A percentile compares a stretch with the other conserved stretches of the same genome.
Conservation (phyloP, 1,140 invertebrate species). For the Oncopodura yosiiana region DNA sequence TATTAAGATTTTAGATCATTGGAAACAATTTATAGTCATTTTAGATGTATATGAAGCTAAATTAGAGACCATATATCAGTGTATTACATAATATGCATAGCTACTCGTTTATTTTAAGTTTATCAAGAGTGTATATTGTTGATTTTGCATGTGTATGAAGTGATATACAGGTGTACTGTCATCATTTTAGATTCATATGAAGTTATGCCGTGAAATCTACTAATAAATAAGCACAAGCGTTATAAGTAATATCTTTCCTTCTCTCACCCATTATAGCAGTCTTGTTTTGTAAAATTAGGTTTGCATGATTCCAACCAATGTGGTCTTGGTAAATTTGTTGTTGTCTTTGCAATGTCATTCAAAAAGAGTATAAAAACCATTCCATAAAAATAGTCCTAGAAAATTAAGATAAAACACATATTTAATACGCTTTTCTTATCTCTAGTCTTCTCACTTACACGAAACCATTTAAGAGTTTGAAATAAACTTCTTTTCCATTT, state of each 20-base stretch:
- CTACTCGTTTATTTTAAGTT: too few species aligned
- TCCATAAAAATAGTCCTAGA: conserved; percentile 27
- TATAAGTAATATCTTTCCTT: neutral
- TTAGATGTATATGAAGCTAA: too few species aligned
- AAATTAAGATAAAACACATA: neutral
- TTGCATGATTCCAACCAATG: conserved; percentile 25
- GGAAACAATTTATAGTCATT: too few species aligned
- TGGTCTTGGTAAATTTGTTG: conserved; percentile 22
- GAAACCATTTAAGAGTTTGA: conserved; percentile 19
- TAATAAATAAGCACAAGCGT: too few species aligned
- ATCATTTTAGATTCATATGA: too few species aligned
- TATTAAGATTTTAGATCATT: too few species aligned
- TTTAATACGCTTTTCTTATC: neutral
- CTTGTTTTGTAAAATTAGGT: conserved; percentile 16
- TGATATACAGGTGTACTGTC: neutral
- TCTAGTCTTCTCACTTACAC: conserved; percentile 14
- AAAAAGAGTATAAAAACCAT: conserved; percentile 21
- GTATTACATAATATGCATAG: too few species aligned
- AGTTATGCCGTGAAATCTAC: too few species aligned
- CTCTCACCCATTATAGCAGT: conserved; percentile 14
- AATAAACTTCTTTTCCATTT: conserved; percentile 16
- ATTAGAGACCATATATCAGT: too few species aligned
- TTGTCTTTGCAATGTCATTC: conserved; percentile 25
- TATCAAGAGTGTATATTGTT: too few species aligned
- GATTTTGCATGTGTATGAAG: too few species aligned